Conservation (phyloP, 2,113 vertebrate species). For the Alaudala cheleensis region DNA sequence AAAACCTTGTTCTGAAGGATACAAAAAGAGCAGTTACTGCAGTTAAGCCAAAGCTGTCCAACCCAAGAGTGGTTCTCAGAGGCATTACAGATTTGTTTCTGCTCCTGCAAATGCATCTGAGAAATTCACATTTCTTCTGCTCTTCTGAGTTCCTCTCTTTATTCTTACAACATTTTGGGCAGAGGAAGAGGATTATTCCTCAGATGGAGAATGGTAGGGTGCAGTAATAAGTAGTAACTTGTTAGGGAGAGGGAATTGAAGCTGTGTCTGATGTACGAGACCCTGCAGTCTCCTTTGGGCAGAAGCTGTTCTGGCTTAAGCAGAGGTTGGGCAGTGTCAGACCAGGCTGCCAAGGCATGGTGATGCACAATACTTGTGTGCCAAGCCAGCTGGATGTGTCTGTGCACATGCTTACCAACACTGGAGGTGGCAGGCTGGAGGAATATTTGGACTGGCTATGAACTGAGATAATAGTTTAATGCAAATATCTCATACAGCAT, state of each 20-base stretch:
- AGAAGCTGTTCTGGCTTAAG: not conserved
- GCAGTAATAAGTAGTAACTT: not conserved
- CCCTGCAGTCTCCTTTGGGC: not conserved
- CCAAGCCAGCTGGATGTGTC: not conserved
- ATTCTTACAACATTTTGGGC: not conserved
- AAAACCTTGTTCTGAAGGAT: not conserved
- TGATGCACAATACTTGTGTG: not conserved
- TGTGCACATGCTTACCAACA: not conserved
- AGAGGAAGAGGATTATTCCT: not conserved
- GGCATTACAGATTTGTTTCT: not conserved
- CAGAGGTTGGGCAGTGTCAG: not conserved
- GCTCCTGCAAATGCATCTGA: not conserved
- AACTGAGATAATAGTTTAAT: not conserved
- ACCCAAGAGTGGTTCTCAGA: not conserved
- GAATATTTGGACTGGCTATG: not conserved
- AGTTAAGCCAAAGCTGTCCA: not conserved
- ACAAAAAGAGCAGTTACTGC: not conserved
- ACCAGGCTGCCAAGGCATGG: rapidly evolving
- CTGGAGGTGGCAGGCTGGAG: not conserved
- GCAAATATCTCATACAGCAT: not conserved
- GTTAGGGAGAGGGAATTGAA: not conserved
- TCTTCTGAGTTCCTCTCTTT: not conserved
- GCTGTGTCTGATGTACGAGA: not conserved
- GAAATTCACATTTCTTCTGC: not conserved
- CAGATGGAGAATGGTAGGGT: not conserved